Base-by-base conservation (phyloP, 1,140 invertebrate genomes). In the Drosophila auraria region DNA sequence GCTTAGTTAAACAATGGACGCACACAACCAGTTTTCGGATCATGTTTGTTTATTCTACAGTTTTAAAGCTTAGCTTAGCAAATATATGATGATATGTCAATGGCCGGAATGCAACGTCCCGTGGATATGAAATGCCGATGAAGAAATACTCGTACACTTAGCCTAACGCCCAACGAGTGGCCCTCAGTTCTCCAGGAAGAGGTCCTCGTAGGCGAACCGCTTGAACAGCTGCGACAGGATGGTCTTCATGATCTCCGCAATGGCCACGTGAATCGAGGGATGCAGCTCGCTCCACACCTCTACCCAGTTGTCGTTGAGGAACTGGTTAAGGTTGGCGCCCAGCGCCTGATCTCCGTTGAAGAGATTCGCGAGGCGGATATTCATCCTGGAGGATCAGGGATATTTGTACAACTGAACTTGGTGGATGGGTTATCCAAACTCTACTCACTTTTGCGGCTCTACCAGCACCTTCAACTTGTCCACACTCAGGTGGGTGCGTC, bases 331-430 rank as follows among this genome's bases (percentile, higher is more conserved):
- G 2, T 94, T 94, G 20, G 93, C 89, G 93, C 95, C 95, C 33
- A 97, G 86, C 25, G 95, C 94, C 53, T 94, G 91, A 73, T 97
- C 95, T 2, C 95, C 95, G 73, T 96, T 95, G 80, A 96, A 96
- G 2, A 96, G 92, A 93, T 96, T 95, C 2, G 95, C 94, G 25
- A 97, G 91, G 63, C 95, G 93, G 42, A 96, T 94, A 15, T 93
- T 94, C 7, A 95, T 95, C 57, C 94, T 92, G 8, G 8, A 95
- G 5, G 30, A 25, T 27, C 3, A 20, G 5, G 8, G 25, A 45
- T 40, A 8, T 0, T 12, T 66, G 5, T 20, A n/a, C 2, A 61
- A 36, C 5, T 15, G 9, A 38, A 36, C 25, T 44, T 7, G 12
- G 42, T 12, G 4, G 25, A 0, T 25, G 14, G 2, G 5, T 11